Base-by-base conservation (phyloP, 2,888 invertebrate species). In the Aelia acuminata region DNA sequence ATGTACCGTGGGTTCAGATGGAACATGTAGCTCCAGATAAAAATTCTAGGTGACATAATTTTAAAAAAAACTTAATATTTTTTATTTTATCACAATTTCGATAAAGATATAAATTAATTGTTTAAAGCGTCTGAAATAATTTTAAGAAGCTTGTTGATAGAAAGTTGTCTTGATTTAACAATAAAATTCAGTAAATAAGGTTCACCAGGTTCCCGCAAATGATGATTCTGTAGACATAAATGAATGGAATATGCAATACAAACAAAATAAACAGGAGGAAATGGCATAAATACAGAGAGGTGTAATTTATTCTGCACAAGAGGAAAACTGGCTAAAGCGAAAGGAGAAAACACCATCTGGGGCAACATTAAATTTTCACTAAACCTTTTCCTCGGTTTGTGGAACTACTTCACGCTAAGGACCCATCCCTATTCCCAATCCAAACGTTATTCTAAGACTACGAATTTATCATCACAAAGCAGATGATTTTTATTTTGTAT, bases 361-460 rank as follows among this genome's bases (percentile, higher is more conserved):
- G 18, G 31, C 8, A 18, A 70, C 63, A 70, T 70, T 70, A 70
- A 70, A 70, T 70, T 70, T 70, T 70, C 63, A 70, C 63, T 70
- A 70, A 35, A 35, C 26, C 63, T 70, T 35, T 70, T 70, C 20
- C 63, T 7, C 18, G 1, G 18, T 5, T 2, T 1, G 35, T 20
- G n/a, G 35, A 70, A 35, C 18, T 20, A 70, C 31, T 70, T 18
- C 63, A 35, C 20, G 35, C 20, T 70, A 70, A 70, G 35, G 63
- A 70, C 31, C 35, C 26, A 57, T 53, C 53, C 53, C 15, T 4
- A 7, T 31, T 35, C 26, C 20, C 63, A 8, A 20, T 35, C 7
- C 35, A 70, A 35, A 31, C 20, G 63, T 35, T 70, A 18, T 35
- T 18, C 20, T 20, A 35, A 4, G 31, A 70, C 26, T n/a, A n/a